These are phyloP conservation scores for Holothuria scabra DNA, from an alignment of 53 echinoderm and acorn worm species.

Conservation along the genomic window DNA sequence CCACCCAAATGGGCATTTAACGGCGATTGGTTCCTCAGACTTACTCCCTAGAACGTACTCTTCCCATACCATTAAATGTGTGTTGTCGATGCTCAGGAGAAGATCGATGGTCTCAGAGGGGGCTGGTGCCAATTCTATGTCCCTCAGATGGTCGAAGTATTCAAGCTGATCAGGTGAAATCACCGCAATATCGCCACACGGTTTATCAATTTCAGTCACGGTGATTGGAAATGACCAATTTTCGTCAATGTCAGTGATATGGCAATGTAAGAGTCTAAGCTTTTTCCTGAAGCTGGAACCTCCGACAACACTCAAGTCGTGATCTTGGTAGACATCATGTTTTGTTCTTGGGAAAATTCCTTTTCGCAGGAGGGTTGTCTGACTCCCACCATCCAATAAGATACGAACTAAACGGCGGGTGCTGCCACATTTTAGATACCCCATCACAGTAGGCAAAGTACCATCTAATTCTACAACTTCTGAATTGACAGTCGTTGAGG, in stretches of 20 bases:
- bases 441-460: slow-evolving; percentile 76
- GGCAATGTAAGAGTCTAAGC: slow-evolving; percentile 66
- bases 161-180: no score
- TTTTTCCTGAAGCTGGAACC: slow-evolving; percentile 65
- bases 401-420: slow-evolving; percentile 58
- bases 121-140: slow-evolving; percentile 55
- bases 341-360: slow-evolving; percentile 63
- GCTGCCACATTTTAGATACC: slow-evolving; percentile 63
- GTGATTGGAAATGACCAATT: slow-evolving; percentile 71
- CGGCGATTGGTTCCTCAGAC: slow-evolving; percentile 62
- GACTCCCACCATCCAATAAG: slow-evolving; percentile 74
- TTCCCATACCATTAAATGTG: slow-evolving; percentile 71
- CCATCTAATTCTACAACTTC: slow-evolving; percentile 44
- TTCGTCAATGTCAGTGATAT: slow-evolving; percentile 62
- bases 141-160: slow-evolving; percentile 56
- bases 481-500: slow-evolving; percentile 38
- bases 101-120: slow-evolving; percentile 77
- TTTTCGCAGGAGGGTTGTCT: slow-evolving; percentile 70
- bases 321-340: slow-evolving; percentile 67
- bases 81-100: slow-evolving; percentile 72
- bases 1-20: slow-evolving; percentile 76
- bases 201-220: slow-evolving; percentile 73
- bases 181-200: slow-evolving; percentile 69
- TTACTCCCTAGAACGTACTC: slow-evolving; percentile 66
- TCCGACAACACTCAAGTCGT: slow-evolving; percentile 73